Evolutionary conservation across 2,888 invertebrate species (phyloP), one percentile per base, ranked within the genome.

Genomic region (Rhyacophila evoluta): DNA sequence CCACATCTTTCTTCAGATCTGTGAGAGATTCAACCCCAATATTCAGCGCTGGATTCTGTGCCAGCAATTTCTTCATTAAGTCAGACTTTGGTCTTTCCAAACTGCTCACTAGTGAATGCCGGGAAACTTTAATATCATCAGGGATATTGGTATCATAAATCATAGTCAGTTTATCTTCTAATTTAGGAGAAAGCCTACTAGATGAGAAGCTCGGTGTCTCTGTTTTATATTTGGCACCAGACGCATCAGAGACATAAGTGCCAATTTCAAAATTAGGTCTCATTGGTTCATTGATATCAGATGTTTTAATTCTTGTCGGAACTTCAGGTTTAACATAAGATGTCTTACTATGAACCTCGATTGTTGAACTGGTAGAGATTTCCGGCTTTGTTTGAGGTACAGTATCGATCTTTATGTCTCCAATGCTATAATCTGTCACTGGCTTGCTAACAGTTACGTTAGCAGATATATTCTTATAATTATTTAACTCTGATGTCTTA

Each of bases 1-100:
- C 55, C 3, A 37, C 71, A 25, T 77, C 79, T 15, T 79, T 81
- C 36, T 81, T 75, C 10, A 77, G 25, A 27, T 79, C 79, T 27
- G 79, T 77, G 15, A 72, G 73, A 25, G 79, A 79, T 8, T 80
- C 80, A 6, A 80, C 71, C 2, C 73, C 78, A 12, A 69, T 78
- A 70, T 75, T 90, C 68, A 90, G 84, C 76, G 89, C 89, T 0
- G 90, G 90, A 83, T 89, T 90, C 84, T 89, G 90, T 2, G 89
- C 89, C 38, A 91, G 86, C 8, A 90, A 83, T 84, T 92, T 92
- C 80, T 91, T 92, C 86, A 92, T 91, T 84, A 91, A 89, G 36
- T 92, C 91, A 1, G 92, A 92, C 85, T 92, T 92, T 0, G 92
- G 91, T 83, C 92, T 87, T 84, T 93, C 93, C 83, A 92, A 86